Evolutionary conservation across 1,140 invertebrate genomes (phyloP).

Genomic region (Sycobia sp.): DNA sequence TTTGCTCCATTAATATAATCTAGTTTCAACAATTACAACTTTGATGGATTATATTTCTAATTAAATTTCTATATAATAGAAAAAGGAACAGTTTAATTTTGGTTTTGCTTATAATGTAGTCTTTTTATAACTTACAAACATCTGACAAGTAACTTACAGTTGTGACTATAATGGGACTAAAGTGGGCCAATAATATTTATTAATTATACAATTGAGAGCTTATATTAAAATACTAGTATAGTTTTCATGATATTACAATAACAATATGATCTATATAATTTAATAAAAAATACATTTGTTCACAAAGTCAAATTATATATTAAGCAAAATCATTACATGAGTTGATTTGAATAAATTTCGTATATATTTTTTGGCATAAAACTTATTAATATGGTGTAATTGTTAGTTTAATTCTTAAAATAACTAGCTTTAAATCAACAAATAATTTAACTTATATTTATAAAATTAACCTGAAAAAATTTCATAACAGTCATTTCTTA

Average conservation of each 20-base stretch:
- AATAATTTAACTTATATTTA: constrained; percentile 12
- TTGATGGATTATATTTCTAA: no score
- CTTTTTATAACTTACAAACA: no score
- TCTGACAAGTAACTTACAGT: no score
- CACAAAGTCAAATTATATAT: constrained; percentile 21
- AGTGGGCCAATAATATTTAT: constrained; percentile 21
- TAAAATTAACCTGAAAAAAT: constrained; percentile 19
- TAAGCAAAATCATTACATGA: constrained; percentile 18
- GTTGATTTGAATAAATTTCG: constrained; percentile 14
- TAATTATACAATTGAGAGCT: constrained; percentile 25
- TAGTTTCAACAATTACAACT: no score
- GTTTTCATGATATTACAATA: constrained; percentile 16
- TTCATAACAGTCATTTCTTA: constrained; percentile 20
- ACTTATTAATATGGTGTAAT: constrained; percentile 8
- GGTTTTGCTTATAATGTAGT: no score
- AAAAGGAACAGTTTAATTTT: no score
- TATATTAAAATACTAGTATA: constrained; percentile 20
- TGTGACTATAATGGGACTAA: no score
- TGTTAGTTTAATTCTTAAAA: constrained; percentile 11
- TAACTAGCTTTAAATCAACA: constrained; percentile 24
- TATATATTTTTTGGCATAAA: constrained; percentile 26
- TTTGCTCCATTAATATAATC: no score
- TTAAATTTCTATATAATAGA: no score
- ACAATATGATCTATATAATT: constrained; percentile 19
- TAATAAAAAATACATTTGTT: constrained; percentile 24